Evolutionary conservation across 1,140 invertebrate genomes (phyloP).

Genomic region (Lerema accius): DNA sequence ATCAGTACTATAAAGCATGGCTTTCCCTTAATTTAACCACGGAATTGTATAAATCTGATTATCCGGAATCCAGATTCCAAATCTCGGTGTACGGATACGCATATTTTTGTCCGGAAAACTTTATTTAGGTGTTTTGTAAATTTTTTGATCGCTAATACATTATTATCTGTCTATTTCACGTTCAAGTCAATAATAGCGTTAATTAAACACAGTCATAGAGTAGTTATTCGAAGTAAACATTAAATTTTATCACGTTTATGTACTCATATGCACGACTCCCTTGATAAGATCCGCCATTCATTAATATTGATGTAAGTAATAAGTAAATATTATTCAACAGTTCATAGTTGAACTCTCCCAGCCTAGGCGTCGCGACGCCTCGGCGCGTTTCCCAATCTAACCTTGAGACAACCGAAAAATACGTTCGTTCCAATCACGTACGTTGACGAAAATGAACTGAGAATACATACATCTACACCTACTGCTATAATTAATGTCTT

Average conservation of each 20-base stretch:
- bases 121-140: too few relatives aligned
- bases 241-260: background rate
- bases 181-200: too few relatives aligned
- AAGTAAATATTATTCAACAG: background rate
- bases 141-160: too few relatives aligned
- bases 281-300: background rate
- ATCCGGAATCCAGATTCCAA: too few relatives aligned
- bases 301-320: background rate
- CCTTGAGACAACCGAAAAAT: constrained; percentile 18
- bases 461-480: background rate
- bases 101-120: too few relatives aligned
- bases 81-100: too few relatives aligned
- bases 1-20: too few relatives aligned
- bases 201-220: background rate
- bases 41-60: too few relatives aligned
- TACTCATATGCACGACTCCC: background rate
- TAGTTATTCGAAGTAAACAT: background rate
- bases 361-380: constrained; percentile 7
- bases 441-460: constrained; percentile 12
- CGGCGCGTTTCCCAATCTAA: constrained; percentile 19
- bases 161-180: too few relatives aligned
- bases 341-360: constrained; percentile 14
- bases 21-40: too few relatives aligned
- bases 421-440: constrained; percentile 8
- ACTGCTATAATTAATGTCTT: background rate